phyloP scores from a whole-genome alignment of 2,113 vertebrate species.

The Lepus timidus region DNA sequence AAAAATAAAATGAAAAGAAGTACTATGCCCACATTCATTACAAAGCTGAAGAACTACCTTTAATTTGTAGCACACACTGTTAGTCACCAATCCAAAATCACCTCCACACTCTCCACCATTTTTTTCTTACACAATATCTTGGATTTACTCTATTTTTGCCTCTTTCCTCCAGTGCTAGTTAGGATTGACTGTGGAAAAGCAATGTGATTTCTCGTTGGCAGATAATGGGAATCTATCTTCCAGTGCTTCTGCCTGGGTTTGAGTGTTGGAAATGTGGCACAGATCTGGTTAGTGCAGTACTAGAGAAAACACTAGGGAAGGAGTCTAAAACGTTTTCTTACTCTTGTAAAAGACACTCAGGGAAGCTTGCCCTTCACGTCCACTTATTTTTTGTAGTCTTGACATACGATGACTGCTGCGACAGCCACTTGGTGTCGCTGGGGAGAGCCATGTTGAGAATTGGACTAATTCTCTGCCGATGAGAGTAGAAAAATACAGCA shows the following conservation, averaged over 20 bases:
- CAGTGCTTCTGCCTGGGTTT: not conserved
- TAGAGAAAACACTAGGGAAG: not conserved
- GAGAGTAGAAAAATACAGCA: not conserved
- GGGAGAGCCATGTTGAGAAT: not conserved
- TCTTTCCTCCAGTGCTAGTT: not conserved
- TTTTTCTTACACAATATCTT: not conserved
- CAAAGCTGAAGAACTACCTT: not conserved
- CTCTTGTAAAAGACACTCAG: not conserved
- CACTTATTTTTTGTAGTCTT: not conserved
- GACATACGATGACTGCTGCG: not conserved
- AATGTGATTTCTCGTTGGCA: too few species aligned
- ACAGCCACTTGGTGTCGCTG: not conserved
- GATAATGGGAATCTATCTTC: not conserved
- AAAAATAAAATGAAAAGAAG: too few species aligned
- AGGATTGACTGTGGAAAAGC: not conserved
- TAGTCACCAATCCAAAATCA: not conserved
- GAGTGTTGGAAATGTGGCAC: not conserved
- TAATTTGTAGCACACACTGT: not conserved
- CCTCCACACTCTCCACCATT: not conserved
- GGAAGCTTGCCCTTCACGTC: not conserved
- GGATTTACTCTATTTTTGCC: not conserved
- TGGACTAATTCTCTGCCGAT: not conserved
- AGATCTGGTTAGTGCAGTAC: not conserved
- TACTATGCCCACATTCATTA: not conserved
- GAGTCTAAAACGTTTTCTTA: not conserved